phyloP scores from a whole-genome alignment of 1,140 invertebrate species.

The Pseudomyrmex sp. region DNA sequence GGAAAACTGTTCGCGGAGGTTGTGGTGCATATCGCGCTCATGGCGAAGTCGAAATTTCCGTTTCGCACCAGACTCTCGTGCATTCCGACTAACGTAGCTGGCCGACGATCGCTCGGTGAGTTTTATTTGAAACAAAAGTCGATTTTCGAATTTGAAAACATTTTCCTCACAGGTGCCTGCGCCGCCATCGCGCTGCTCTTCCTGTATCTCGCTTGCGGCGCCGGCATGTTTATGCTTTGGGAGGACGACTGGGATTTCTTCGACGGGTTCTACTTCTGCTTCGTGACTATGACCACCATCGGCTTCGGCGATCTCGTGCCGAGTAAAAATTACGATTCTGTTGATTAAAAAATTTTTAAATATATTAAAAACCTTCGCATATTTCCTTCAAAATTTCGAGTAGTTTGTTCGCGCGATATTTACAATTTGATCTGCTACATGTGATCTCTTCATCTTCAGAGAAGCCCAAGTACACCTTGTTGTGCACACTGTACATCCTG shows the following conservation, averaged over 20 bases:
- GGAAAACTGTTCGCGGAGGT: constrained; percentile 94
- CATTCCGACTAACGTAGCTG: constrained; percentile 73
- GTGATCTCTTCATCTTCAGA: constrained; percentile 84
- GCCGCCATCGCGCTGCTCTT: constrained; percentile 90
- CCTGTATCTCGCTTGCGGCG: constrained; percentile 91
- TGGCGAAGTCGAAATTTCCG: constrained; percentile 72
- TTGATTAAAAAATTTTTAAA: neutral
- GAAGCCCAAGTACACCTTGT: constrained; percentile 94
- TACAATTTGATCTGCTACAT: neutral
- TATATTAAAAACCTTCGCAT: neutral
- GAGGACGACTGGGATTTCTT: constrained; percentile 96
- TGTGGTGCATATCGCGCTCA: constrained; percentile 84
- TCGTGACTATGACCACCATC: constrained; percentile 97
- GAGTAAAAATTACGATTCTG: constrained; percentile 86
- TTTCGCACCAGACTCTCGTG: constrained; percentile 60
- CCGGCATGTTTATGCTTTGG: constrained; percentile 91
- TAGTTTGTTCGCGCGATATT: too few species aligned
- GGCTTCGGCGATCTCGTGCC: constrained; percentile 97
- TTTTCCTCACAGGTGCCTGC: constrained; percentile 84
- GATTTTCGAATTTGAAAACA: neutral
- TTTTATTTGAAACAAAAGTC: neutral
- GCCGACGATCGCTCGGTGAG: constrained; percentile 77
- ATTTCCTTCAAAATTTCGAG: too few species aligned
- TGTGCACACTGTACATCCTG: constrained; percentile 96
- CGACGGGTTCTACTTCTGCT: constrained; percentile 97